These are phyloP conservation scores for Mesorhabditis spiculigera DNA, from an alignment of 2,888 invertebrate species.

Conservation along the genomic window DNA sequence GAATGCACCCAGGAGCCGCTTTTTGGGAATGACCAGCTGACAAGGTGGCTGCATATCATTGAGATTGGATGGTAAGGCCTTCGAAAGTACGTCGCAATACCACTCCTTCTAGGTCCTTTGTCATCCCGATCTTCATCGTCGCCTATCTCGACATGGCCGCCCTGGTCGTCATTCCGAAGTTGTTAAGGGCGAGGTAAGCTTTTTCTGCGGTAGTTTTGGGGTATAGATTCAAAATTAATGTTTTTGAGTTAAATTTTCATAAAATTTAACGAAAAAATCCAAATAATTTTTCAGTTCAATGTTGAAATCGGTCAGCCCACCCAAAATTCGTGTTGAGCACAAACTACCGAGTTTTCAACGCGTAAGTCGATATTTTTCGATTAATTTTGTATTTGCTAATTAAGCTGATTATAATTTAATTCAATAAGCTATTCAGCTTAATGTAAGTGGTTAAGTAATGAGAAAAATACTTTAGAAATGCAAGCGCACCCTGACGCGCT, in stretches of 20 bases:
- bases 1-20: constrained; percentile 3
- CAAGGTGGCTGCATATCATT: constrained; percentile 15
- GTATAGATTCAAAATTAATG: constrained; percentile 8
- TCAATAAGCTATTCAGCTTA: too few species aligned
- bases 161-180: constrained; percentile 7
- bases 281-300: constrained; percentile 60
- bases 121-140: constrained; percentile 21
- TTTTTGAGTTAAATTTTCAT: not conserved
- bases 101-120: constrained; percentile 19
- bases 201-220: not conserved
- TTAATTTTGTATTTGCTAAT: too few species aligned
- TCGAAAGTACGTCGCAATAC: not conserved
- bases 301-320: constrained; percentile 4
- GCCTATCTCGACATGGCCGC: constrained; percentile 23
- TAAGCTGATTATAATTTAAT: too few species aligned
- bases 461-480: constrained; percentile 1
- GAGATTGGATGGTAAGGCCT: constrained; percentile 8
- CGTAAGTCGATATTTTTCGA: not conserved
- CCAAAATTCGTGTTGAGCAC: constrained; percentile 1
- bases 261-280: not conserved
- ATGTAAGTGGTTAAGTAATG: not conserved
- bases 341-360: not conserved
- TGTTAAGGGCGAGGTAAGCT: constrained; percentile 9
- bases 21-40: constrained; percentile 5
- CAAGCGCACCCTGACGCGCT: constrained; percentile 23